Evolutionary conservation across 2,888 invertebrate genomes (phyloP).

Genomic region (Platerodrilus igneus): DNA sequence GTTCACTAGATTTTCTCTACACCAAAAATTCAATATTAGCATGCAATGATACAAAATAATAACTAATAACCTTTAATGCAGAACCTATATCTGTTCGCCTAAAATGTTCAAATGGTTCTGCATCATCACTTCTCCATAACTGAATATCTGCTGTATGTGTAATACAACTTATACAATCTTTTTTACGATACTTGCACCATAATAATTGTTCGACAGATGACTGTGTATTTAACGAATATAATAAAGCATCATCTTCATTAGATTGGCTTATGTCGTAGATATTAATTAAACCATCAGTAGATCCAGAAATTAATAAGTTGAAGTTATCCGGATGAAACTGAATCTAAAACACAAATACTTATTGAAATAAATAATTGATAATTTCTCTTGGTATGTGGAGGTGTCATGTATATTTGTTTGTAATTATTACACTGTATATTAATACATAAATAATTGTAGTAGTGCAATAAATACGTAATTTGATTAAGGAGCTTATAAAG

Average conservation of each 20-base stretch:
- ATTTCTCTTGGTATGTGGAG: too few species aligned
- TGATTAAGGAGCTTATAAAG: too few species aligned
- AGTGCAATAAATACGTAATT: too few species aligned
- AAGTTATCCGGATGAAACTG: conserved; percentile 66
- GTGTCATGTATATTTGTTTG: too few species aligned
- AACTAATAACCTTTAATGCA: conserved; percentile 52
- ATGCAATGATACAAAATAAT: too few species aligned
- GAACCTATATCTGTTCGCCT: conserved; percentile 57
- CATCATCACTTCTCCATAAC: conserved; percentile 62
- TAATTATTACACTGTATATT: too few species aligned
- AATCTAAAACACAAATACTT: conserved; percentile 50
- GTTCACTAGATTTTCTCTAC: conserved; percentile 58
- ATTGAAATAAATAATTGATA: too few species aligned
- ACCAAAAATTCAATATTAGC: too few species aligned
- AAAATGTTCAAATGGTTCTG: conserved; percentile 56
- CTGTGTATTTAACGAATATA: conserved; percentile 71
- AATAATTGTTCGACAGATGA: conserved; percentile 65
- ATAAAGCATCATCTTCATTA: conserved; percentile 75
- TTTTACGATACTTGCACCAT: conserved; percentile 51
- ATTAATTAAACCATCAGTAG: conserved; percentile 82
- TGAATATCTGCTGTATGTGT: conserved; percentile 69
- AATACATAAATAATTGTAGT: too few species aligned
- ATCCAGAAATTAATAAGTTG: conserved; percentile 68
- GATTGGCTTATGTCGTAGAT: conserved; percentile 70
- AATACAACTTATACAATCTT: conserved; percentile 58